Base-by-base conservation (phyloP, 2,113 vertebrate species). In the Hippocampus barbouri region DNA sequence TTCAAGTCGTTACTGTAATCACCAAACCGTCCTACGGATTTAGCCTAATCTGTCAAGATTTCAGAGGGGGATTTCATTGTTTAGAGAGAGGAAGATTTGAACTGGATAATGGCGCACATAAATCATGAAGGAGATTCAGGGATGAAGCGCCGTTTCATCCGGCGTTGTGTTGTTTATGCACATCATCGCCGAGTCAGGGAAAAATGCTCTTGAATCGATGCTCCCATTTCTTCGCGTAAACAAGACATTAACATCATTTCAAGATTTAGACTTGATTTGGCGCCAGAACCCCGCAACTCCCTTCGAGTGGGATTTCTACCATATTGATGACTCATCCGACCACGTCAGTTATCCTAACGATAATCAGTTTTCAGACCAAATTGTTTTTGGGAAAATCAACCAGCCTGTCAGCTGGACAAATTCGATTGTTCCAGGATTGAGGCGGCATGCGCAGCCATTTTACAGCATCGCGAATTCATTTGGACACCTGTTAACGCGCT, bases 1-100 rank as follows among this genome's bases (percentile, higher is more conserved):
- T 88, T 88, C 64, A 79, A 77, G 79, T 85, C 66, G 61, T 88
- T 88, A 90, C 70, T 77, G 80, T 83, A 91, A 89, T 88, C 85
- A 86, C 79, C 73, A 77, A 84, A 82, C 77, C 75, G 51, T 87
- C 78, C 67, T 83, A 69, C 51, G 85, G 86, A 89, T 81, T 89
- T 83, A 75, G n/a, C 59, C 2, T 88, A 88, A 89, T 88, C 87
- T 85, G 75, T 84, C 75, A 71, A 67, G 73, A 79, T 82, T 84
- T 87, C 86, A 84, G 79, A 38, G 65, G 78, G 63, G 81, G 79
- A 87, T 88, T 87, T 88, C 60, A 71, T 82, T 90, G 83, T 90
- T 91, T 87, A 79, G 75, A 78, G 34, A 65, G 78, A 72, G 64
- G 69, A 83, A 85, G 78, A 87, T 69, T 68, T 82, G 76, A 84